phyloP scores from a whole-genome alignment of 2,797 vertebrate species.

The Glossophaga mutica region DNA sequence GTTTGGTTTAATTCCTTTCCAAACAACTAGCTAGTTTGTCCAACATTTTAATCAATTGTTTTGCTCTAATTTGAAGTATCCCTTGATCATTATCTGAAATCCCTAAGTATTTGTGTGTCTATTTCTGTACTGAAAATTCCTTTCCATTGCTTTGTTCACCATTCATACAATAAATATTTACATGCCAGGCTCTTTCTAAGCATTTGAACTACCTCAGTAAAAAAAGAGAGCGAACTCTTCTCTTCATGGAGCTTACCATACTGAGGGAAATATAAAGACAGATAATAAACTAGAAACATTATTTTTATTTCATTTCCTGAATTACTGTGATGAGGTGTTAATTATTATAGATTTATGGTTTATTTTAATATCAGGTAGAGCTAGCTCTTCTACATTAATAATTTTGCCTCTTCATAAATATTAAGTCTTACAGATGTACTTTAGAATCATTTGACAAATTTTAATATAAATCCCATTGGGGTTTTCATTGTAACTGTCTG shows the following conservation, averaged over 20 bases:
- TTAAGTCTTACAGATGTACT: neutral
- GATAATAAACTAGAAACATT: neutral
- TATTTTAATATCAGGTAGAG: neutral
- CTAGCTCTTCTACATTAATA: neutral
- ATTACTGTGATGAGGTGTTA: neutral
- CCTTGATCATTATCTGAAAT: neutral
- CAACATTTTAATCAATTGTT: neutral
- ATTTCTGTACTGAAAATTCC: neutral
- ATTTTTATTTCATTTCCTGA: slow-evolving; percentile 19
- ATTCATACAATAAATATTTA: neutral
- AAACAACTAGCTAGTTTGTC: neutral
- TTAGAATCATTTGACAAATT: slow-evolving; percentile 2
- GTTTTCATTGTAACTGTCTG: neutral
- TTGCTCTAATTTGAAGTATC: neutral
- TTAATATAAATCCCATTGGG: neutral
- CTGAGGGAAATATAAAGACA: neutral
- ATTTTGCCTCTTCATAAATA: neutral
- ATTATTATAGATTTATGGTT: neutral
- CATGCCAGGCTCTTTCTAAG: neutral
- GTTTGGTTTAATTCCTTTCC: neutral
- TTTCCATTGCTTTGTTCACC: neutral
- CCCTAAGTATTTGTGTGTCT: neutral
- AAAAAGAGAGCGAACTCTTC: neutral
- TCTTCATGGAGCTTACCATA: neutral
- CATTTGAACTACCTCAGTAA: neutral